Base-by-base conservation (phyloP, 2,888 invertebrate species). In the Esperia sulphurella region DNA sequence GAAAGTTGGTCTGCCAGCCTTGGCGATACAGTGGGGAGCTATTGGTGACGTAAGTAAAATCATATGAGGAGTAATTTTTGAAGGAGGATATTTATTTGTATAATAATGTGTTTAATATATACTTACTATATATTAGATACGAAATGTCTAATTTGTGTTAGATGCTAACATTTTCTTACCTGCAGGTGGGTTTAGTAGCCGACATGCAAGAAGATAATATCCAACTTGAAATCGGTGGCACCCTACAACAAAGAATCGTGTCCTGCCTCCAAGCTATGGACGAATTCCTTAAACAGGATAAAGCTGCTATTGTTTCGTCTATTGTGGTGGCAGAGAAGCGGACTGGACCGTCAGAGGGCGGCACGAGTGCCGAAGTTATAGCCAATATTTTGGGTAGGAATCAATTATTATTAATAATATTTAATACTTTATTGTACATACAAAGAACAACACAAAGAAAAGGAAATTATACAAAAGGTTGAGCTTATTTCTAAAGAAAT, bases 21-120 rank as follows among this genome's bases (percentile, higher is more conserved):
- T 96, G 50, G 97, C 97, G 1, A 92, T 98, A 8, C 96, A 98
- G 75, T 98, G 97, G 97, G 97, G 98, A 38, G 97, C 97, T 31
- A 92, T 98, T 46, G 98, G 97, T 46, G 97, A 98, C 79, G 95
- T 95, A 46, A 94, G 94, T 65, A 35, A n/a, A n/a, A n/a, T 9
- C n/a, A n/a, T n/a, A 35, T 35, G n/a, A n/a, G n/a, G n/a, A 30
- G 8, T 7, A 30, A 8, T 30, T 30, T 30, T 8, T 8, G 30
- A 30, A 30, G 30, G 30, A 7, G n/a, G 30, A 30, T 30, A 30
- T 30, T 5, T 30, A 30, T 30, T 8, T 5, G 30, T 30, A 30
- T 8, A 30, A 30, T 7, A n/a, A n/a, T n/a, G n/a, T n/a, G n/a
- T n/a, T n/a, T n/a, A n/a, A n/a, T n/a, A n/a, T n/a, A n/a, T n/a